Percentiles rank a stretch among this genome's conserved stretches.
These are phyloP conservation scores for Syngnathus scovelli DNA, from an alignment of 2,113 vertebrate genomes.

Conservation along the genomic window DNA sequence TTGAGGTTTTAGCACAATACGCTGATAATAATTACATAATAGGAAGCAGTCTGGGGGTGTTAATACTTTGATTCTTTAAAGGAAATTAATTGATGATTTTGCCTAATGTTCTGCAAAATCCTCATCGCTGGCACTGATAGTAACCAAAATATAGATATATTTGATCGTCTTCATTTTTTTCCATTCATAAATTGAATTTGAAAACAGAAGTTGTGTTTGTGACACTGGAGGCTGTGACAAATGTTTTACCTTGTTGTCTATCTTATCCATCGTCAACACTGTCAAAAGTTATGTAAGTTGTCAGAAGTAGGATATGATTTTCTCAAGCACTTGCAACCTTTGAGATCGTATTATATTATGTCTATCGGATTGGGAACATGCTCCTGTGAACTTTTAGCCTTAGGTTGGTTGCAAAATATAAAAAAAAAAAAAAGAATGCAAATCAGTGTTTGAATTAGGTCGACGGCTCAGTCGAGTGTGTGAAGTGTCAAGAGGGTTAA, in stretches of 20 bases:
- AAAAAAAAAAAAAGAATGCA: background rate
- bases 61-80: background rate
- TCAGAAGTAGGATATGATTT: slow-evolving; percentile 38
- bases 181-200: too few relatives aligned
- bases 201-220: too few relatives aligned
- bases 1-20: background rate
- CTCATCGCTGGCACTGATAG: background rate
- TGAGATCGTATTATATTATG: background rate
- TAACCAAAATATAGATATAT: too few relatives aligned
- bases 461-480: background rate
- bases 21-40: background rate
- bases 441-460: background rate
- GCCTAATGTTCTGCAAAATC: background rate
- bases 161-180: too few relatives aligned
- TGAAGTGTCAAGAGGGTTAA: slow-evolving; percentile 8
- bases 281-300: slow-evolving; percentile 43
- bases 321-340: slow-evolving; percentile 27
- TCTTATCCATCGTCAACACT: slow-evolving; percentile 32
- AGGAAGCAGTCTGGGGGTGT: background rate
- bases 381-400: background rate
- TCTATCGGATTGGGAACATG: slow-evolving; percentile 4
- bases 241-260: slow-evolving; percentile 9
- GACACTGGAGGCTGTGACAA: background rate
- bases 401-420: background rate
- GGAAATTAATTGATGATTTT: background rate